Evolutionary conservation across 2,888 invertebrate genomes (phyloP), one percentile per base, ranked within the genome.

Genomic region (Mechanitis messenoides): DNA sequence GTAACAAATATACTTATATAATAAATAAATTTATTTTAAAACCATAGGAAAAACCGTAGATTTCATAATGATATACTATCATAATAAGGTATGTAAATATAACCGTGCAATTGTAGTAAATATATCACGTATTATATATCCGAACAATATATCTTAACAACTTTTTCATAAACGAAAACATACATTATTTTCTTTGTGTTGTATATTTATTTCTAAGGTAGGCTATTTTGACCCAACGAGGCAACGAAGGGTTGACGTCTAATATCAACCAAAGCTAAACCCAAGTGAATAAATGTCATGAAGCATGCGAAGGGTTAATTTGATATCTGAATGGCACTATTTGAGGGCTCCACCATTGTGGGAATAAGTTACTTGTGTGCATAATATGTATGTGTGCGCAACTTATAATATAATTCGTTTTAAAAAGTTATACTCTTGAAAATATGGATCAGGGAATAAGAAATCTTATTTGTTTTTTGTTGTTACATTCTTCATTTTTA

Each of bases 211-310:
- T 50, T 50, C 28, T 31, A 31, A 50, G 31, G 50, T 50, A 50
- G 50, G 28, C 50, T 31, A 31, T 50, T 50, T 50, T 31, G 50
- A 50, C 31, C 50, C 50, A 31, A 31, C 50, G 50, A 50, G 50
- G 50, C 50, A 50, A n/a, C 50, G 50, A 50, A 50, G 31, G 50
- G 50, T 50, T 50, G 50, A 50, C 50, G 50, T 50, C 50, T 50
- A 50, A 50, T 50, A 50, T 50, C 50, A 50, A 50, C 50, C 50
- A 50, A 50, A 50, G 50, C 50, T 50, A 50, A 50, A 50, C 50
- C 50, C 50, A 50, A 50, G 50, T 50, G 50, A 50, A 50, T 50
- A 50, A 50, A 50, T 50, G 50, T 50, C 50, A 50, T 50, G 50
- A 50, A 50, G 50, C 50, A 50, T 50, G 50, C 50, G 50, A 50